These are phyloP conservation scores for Auanema sp. DNA, from an alignment of 2,888 invertebrate genomes.

Conservation along the genomic window DNA sequence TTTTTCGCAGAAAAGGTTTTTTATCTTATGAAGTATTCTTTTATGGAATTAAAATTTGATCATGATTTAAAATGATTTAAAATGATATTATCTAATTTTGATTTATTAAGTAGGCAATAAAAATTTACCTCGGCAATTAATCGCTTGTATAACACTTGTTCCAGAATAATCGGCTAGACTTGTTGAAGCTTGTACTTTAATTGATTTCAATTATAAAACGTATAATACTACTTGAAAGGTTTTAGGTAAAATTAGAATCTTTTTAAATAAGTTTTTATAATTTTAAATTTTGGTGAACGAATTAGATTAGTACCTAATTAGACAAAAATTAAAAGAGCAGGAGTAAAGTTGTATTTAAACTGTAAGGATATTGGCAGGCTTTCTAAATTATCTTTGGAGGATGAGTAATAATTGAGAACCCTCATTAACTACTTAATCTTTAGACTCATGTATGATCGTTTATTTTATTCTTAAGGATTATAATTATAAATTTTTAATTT, in stretches of 20 bases:
- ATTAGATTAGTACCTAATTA: constrained; percentile 54
- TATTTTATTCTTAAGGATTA: constrained; percentile 55
- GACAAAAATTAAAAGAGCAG: constrained; percentile 51
- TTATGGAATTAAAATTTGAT: constrained; percentile 48
- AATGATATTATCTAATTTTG: constrained; percentile 55
- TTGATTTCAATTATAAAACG: constrained; percentile 42
- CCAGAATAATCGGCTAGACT: constrained; percentile 58
- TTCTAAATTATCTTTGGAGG: constrained; percentile 56
- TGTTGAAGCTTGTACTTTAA: constrained; percentile 51
- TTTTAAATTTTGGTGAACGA: constrained; percentile 47
- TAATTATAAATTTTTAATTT: constrained; percentile 46
- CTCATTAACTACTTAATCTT: constrained; percentile 51
- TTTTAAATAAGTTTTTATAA: constrained; percentile 29
- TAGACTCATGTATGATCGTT: constrained; percentile 53
- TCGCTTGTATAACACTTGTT: constrained; percentile 54
- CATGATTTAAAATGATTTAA: constrained; percentile 48
- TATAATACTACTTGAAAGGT: constrained; percentile 25
- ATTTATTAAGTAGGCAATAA: constrained; percentile 50
- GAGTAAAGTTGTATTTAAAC: constrained; percentile 56
- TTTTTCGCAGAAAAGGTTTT: constrained; percentile 49
- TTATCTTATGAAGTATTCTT: constrained; percentile 47
- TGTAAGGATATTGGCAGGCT: constrained; percentile 56
- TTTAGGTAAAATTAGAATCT: constrained; percentile 41
- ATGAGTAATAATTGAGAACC: constrained; percentile 52
- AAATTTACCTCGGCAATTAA: constrained; percentile 48